Conservation (phyloP, 1,140 invertebrate genomes). For the Aphelenchoides fujianensis region DNA sequence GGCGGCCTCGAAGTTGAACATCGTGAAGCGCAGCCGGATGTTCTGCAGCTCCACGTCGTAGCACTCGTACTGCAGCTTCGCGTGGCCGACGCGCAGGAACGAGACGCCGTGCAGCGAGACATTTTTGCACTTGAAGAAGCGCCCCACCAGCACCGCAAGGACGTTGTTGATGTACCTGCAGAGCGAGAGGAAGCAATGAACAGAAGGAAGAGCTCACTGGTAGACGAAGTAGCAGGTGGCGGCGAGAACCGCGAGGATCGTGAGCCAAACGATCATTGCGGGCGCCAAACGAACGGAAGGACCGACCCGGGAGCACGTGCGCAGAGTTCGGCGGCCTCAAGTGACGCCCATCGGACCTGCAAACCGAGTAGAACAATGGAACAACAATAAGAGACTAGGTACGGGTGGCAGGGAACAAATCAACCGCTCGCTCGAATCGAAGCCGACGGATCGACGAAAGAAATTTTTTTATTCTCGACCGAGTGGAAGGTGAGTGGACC, state of each 20-base stretch:
- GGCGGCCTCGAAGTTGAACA: constrained; percentile 15
- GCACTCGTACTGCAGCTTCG: constrained; percentile 39
- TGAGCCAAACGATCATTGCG: neutral
- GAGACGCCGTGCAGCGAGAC: constrained; percentile 30
- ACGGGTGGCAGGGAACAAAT: no score
- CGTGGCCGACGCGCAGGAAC: constrained; percentile 29
- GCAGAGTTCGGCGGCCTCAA: no score
- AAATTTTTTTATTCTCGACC: no score
- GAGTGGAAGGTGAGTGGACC: no score
- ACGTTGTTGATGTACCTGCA: constrained; percentile 7
- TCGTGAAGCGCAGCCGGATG: constrained; percentile 57
- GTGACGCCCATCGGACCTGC: no score
- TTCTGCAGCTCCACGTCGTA: constrained; percentile 59
- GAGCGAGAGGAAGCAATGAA: constrained; percentile 15
- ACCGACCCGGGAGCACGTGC: no score
- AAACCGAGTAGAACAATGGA: no score
- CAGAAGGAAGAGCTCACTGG: constrained; percentile 13
- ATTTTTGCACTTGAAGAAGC: constrained; percentile 12
- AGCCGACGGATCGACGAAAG: no score
- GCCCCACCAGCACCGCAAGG: constrained; percentile 17
- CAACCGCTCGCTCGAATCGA: no score
- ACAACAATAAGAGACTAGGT: no score
- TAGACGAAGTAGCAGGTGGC: constrained; percentile 12
- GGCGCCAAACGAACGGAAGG: no score
- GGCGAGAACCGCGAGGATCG: neutral